A percentile compares a stretch with the other conserved stretches of the same genome.
These are phyloP conservation scores for Latrodectus hesperus DNA, from an alignment of 2,888 invertebrate species.

Conservation along the genomic window DNA sequence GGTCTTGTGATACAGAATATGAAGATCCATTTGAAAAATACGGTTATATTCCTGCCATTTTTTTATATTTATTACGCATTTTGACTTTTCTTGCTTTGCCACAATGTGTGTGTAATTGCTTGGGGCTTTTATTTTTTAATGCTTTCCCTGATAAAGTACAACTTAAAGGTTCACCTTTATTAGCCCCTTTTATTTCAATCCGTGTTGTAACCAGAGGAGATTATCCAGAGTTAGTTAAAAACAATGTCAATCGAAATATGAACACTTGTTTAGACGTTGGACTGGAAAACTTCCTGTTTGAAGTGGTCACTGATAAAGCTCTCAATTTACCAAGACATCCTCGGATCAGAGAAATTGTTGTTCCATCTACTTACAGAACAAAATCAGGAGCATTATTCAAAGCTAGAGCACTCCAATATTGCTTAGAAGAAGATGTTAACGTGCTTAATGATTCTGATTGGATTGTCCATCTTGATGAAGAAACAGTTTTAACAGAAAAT, in stretches of 20 bases:
- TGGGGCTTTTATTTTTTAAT: conserved; percentile 91
- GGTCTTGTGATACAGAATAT: conserved; percentile 64
- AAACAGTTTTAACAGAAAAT: conserved; percentile 94
- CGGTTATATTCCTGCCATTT: conserved; percentile 83
- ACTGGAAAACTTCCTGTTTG: conserved; percentile 94
- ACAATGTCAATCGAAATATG: conserved; percentile 90
- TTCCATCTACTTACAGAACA: conserved; percentile 89
- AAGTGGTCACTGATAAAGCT: conserved; percentile 93
- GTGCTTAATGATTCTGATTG: conserved; percentile 89
- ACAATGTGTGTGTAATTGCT: conserved; percentile 89
- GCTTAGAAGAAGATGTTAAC: conserved; percentile 92
- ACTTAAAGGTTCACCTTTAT: conserved; percentile 89
- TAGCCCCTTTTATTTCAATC: conserved; percentile 95
- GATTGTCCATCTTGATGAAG: conserved; percentile 98
- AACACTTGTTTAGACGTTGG: conserved; percentile 91
- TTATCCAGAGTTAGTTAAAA: conserved; percentile 90
- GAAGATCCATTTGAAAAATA: conserved; percentile 87
- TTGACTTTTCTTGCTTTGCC: conserved; percentile 90
- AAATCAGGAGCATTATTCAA: conserved; percentile 95
- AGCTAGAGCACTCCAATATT: conserved; percentile 95
- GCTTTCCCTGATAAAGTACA: conserved; percentile 94
- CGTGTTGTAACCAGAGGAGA: conserved; percentile 95
- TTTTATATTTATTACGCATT: conserved; percentile 85
- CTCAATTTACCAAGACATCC: conserved; percentile 79
- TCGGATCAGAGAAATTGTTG: conserved; percentile 86